phyloP scores from a whole-genome alignment of 2,113 vertebrate species.

The Pachypanchax playfairii region DNA sequence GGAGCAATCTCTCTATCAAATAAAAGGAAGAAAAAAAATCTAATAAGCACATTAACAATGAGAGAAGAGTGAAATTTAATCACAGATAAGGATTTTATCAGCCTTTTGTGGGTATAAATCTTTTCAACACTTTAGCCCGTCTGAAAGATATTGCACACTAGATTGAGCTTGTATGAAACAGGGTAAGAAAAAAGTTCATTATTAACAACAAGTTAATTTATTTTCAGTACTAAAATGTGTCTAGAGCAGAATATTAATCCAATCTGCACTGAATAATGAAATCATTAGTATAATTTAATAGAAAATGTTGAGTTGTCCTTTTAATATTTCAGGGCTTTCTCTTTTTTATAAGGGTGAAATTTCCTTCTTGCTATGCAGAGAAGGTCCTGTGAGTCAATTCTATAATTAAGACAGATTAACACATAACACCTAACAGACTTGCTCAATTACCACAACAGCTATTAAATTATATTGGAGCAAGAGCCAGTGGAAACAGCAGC shows the following conservation, averaged over 20 bases:
- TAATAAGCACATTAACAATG: constrained; percentile 62
- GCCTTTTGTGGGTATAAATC: constrained; percentile 50
- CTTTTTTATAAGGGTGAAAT: constrained; percentile 8
- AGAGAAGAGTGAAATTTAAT: constrained; percentile 60
- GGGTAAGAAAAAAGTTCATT: constrained; percentile 31
- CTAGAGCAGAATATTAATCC: constrained; percentile 44
- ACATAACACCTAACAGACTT: constrained; percentile 64
- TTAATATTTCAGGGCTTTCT: constrained; percentile 21
- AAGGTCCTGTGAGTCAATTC: constrained; percentile 49
- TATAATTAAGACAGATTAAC: constrained; percentile 74
- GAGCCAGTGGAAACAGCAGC: constrained; percentile 45
- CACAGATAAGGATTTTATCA: constrained; percentile 69
- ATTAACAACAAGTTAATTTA: constrained; percentile 51
- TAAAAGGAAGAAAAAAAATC: constrained; percentile 17
- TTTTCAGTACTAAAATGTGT: constrained; percentile 44
- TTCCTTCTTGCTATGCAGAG: neutral
- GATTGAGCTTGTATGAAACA: constrained; percentile 13
- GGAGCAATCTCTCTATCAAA: constrained; percentile 48
- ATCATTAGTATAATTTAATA: constrained; percentile 54
- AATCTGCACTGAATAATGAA: constrained; percentile 44
- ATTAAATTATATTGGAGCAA: constrained; percentile 65
- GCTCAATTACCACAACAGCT: constrained; percentile 62
- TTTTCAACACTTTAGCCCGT: constrained; percentile 42
- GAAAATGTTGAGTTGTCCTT: constrained; percentile 28
- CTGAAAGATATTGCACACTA: constrained; percentile 39